Conservation (phyloP, 2,888 invertebrate genomes). For the Drosophila sordidula region DNA sequence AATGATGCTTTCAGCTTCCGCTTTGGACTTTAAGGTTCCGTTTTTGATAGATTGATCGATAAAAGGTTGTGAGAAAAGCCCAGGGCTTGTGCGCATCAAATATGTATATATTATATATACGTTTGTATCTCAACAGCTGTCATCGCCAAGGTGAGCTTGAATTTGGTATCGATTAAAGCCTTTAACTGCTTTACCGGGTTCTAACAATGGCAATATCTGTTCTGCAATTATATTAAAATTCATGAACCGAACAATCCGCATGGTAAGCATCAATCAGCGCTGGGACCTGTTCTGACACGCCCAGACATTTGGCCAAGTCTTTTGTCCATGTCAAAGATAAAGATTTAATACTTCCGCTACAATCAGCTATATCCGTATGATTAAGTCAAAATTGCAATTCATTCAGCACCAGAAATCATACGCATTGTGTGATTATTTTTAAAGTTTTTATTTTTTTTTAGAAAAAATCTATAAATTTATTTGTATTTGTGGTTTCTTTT, state of each 20-base stretch:
- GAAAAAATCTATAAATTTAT: slow-evolving; percentile 53
- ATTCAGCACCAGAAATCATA: slow-evolving; percentile 36
- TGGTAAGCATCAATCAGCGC: slow-evolving; percentile 31
- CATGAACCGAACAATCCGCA: slow-evolving; percentile 54
- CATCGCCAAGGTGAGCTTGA: slow-evolving; percentile 66
- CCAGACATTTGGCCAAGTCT: slow-evolving; percentile 36
- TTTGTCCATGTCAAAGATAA: slow-evolving; percentile 7
- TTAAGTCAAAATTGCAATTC: slow-evolving; percentile 39
- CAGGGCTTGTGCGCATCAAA: slow-evolving; percentile 26
- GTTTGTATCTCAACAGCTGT: slow-evolving; percentile 23
- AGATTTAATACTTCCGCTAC: slow-evolving; percentile 41
- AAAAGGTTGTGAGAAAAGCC: slow-evolving; percentile 65
- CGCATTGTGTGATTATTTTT: slow-evolving; percentile 13
- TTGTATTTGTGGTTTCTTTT: slow-evolving; percentile 62
- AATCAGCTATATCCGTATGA: slow-evolving; percentile 19
- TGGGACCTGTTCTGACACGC: slow-evolving; percentile 71
- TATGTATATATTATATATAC: neutral
- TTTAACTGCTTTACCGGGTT: slow-evolving; percentile 26
- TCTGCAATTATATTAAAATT: slow-evolving; percentile 57
- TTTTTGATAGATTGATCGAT: slow-evolving; percentile 72
- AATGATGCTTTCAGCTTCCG: slow-evolving; percentile 61
- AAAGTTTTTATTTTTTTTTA: slow-evolving; percentile 25
- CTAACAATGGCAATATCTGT: slow-evolving; percentile 44
- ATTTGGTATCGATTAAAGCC: slow-evolving; percentile 38
- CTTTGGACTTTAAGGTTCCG: slow-evolving; percentile 58